phyloP scores from a whole-genome alignment of 2,888 invertebrate species.

The Amphipyra berbera region DNA sequence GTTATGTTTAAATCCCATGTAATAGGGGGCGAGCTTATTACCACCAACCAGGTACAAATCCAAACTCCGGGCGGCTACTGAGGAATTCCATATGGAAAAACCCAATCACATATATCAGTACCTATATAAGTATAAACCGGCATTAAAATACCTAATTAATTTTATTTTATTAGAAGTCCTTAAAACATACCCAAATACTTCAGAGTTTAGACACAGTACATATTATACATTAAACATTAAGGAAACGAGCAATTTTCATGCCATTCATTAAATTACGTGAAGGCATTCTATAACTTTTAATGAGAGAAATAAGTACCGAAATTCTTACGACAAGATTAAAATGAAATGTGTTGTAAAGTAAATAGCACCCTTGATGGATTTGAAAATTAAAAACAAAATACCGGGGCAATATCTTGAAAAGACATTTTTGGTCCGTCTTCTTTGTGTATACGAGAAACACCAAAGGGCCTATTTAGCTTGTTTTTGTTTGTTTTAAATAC shows the following conservation, averaged over 20 bases:
- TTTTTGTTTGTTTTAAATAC: no score
- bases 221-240: no score
- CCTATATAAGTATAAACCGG: no score
- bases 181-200: not conserved
- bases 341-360: constrained; percentile 44
- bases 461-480: no score
- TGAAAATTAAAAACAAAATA: constrained; percentile 33
- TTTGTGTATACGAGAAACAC: not conserved
- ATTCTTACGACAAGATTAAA: constrained; percentile 44
- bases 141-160: no score
- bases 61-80: no score
- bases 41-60: no score
- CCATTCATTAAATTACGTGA: constrained; percentile 44
- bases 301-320: constrained; percentile 40
- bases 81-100: no score
- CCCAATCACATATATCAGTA: no score
- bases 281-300: constrained; percentile 54
- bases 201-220: not conserved
- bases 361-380: constrained; percentile 32
- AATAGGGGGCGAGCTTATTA: no score
- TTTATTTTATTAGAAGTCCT: no score
- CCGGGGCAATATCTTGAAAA: constrained; percentile 10
- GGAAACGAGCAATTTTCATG: constrained; percentile 14
- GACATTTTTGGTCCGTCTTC: constrained; percentile 1
- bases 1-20: no score